Evolutionary conservation across 2,113 vertebrate species (phyloP), one percentile per base, ranked within the genome.

Genomic region (Gallinago paraguaiae): DNA sequence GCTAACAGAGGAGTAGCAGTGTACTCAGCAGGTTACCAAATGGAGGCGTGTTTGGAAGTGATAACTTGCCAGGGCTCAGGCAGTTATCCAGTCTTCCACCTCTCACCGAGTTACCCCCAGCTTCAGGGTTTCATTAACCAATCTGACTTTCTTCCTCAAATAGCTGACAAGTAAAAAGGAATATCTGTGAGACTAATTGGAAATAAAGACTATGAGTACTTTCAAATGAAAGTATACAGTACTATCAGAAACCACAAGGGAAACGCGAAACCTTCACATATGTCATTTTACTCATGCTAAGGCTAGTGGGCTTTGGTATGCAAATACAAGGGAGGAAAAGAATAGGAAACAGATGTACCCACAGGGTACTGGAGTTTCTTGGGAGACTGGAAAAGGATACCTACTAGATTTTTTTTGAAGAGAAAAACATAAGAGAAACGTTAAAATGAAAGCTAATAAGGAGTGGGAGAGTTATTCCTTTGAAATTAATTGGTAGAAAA

Each of bases 111-210:
- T 41, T 41, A 59, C 13, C 13, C 9, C 22, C 4, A 7, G 37
- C 61, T 90, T 75, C 61, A 50, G 28, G 61, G 51, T 82, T 83
- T 51, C 53, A 16, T 76, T 86, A 68, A 59, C 8, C 30, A 45
- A 6, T 24, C 23, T 46, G 41, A 61, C 27, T 60, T 86, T 53
- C 25, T 87, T 77, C 45, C 12, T 76, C 28, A 72, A 80, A 68
- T 0, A 2, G 4, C 1, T 0, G 14, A 3, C 0, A 0, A 30
- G 11, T 48, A 37, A 54, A 71, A 65, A 77, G 37, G 35, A 72
- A 11, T 64, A 64, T 2, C 22, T 16, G 56, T 10, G 15, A 69
- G 46, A 61, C 0, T 31, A 43, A 27, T 17, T 37, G 25, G 24
- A 81, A 93, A 83, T 37, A 63, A 85, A 46, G 16, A 41, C 9